Conservation (phyloP, 2,797 vertebrate genomes). For the Ispidina lecontei region DNA sequence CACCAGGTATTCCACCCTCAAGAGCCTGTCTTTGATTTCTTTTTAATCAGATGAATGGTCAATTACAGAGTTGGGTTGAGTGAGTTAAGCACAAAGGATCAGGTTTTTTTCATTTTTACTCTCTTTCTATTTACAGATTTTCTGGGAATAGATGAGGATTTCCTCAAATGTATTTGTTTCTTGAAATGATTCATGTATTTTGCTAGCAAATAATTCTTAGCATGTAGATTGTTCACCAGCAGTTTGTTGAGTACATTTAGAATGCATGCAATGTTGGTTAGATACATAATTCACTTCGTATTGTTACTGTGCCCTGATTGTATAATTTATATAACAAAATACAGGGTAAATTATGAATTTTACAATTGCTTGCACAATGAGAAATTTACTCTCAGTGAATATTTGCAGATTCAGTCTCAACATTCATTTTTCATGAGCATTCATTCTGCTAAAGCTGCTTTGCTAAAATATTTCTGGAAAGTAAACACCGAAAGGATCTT, state of each 20-base stretch:
- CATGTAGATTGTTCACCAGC: constrained; percentile 32
- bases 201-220: constrained; percentile 45
- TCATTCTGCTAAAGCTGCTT: constrained; percentile 29
- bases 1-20: constrained; percentile 1
- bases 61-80: constrained; percentile 13
- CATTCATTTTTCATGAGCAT: constrained; percentile 66
- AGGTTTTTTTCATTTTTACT: not conserved
- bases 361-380: constrained; percentile 64
- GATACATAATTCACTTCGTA: constrained; percentile 60
- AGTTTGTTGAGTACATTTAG: constrained; percentile 51
- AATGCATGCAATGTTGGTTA: constrained; percentile 45
- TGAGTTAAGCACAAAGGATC: not conserved
- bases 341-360: constrained; percentile 62
- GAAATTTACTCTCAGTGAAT: constrained; percentile 62
- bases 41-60: constrained; percentile 45
- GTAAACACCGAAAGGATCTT: constrained; percentile 23
- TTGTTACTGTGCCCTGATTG: constrained; percentile 52
- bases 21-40: not conserved
- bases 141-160: constrained; percentile 35
- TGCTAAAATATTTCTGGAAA: constrained; percentile 44
- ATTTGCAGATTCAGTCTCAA: constrained; percentile 66
- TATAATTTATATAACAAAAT: constrained; percentile 68
- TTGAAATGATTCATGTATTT: constrained; percentile 56
- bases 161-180: constrained; percentile 42
- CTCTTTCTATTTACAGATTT: constrained; percentile 34